Evolutionary conservation across 1,140 invertebrate species (phyloP).

Genomic region (Phymastichus coffea): DNA sequence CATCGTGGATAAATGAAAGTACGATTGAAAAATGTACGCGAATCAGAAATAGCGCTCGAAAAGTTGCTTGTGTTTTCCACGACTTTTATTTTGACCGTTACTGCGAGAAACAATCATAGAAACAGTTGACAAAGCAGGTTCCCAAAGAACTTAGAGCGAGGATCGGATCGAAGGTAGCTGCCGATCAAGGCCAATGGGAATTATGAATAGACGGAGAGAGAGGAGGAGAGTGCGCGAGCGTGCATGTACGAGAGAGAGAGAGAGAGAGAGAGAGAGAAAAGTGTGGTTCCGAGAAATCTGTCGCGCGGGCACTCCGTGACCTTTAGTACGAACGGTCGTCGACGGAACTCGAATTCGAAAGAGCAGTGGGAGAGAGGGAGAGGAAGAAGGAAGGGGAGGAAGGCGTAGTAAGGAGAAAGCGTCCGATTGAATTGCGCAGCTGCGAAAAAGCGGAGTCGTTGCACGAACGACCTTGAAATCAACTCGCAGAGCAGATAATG

Average conservation of each 20-base stretch:
- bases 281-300: slow-evolving; percentile 20
- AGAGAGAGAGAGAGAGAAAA: slow-evolving; percentile 4
- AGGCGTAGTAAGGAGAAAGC: not conserved
- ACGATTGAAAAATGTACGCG: too few species aligned
- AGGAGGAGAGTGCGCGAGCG: too few species aligned
- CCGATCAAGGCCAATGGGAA: too few species aligned
- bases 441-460: slow-evolving; percentile 22
- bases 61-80: too few species aligned
- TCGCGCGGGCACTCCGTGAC: slow-evolving; percentile 1
- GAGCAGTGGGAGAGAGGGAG: slow-evolving; percentile 9
- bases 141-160: too few species aligned
- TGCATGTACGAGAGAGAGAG: too few species aligned
- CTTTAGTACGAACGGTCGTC: not conserved
- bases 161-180: too few species aligned
- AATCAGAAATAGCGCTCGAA: too few species aligned
- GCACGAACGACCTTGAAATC: slow-evolving; percentile 30
- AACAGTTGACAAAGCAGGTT: too few species aligned
- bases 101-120: too few species aligned
- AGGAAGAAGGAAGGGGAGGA: not conserved
- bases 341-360: slow-evolving; percentile 2
- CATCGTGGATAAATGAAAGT: slow-evolving; percentile 10
- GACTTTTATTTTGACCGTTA: too few species aligned
- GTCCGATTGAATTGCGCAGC: slow-evolving; percentile 32
- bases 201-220: too few species aligned
- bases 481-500: slow-evolving; percentile 25